Evolutionary conservation across 2,888 invertebrate genomes (phyloP), one percentile per base, ranked within the genome.

Genomic region (Gastrophysa polygoni): DNA sequence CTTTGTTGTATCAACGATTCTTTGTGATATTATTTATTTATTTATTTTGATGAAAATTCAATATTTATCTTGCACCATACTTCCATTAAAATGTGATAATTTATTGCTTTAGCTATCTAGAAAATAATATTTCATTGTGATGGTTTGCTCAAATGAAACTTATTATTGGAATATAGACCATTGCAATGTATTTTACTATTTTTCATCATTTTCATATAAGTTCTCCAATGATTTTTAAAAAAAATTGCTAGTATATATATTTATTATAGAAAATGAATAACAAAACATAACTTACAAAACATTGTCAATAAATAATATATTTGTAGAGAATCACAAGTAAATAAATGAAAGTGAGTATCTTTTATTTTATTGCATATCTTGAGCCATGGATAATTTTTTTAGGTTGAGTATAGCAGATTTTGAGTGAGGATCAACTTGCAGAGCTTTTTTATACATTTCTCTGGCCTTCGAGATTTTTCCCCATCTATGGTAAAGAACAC

Each of bases 401-500:
- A 94, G 84, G 83, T 94, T 93, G 66, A 86, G 87, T 63, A 83
- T 85, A 1, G 91, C 90, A 71, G 89, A 91, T 71, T 83, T 84
- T 66, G 90, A 85, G 48, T 82, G 81, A 0, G 93, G 90, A 78
- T 94, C 89, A 1, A 95, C 80, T 72, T 85, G 82, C 55, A 96
- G 82, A 11, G 96, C 93, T 74, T 85, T 87, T 70, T 83, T 83
- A 77, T 97, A 97, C 83, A 90, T 88, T 66, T 85, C 79, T 75
- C 89, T 86, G 0, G 96, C 96, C 71, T 87, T 82, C 5, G 86
- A 84, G 61, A 86, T 84, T 81, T 91, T 93, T 67, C 90, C 90
- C 95, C 95, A 95, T 18, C 95, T 88, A 82, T 96, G 96, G 80
- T 96, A 96, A n/a, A 96, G 83, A 17, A 96, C 95, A 61, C 93